Evolutionary conservation across 2,113 vertebrate species (phyloP).

Genomic region (Climacteris rufus): DNA sequence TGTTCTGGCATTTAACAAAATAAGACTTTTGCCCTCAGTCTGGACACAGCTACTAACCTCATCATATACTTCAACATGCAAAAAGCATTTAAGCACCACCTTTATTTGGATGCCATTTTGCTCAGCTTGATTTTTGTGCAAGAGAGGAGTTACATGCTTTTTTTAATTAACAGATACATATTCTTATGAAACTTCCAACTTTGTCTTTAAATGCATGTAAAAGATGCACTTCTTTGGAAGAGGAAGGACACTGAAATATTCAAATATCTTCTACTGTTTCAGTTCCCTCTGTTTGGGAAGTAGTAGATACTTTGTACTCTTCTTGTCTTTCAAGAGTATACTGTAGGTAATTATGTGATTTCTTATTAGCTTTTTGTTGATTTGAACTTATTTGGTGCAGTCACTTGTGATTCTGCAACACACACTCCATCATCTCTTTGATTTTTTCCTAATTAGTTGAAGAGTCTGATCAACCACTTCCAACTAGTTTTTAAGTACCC

Average conservation of each 20-base stretch:
- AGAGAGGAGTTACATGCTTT: not conserved
- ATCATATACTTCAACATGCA: not conserved
- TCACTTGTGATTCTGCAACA: constrained; percentile 18
- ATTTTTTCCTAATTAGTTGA: constrained; percentile 51
- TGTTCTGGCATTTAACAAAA: not conserved
- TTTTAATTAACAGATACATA: not conserved
- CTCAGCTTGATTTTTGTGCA: not conserved
- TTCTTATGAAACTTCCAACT: not conserved
- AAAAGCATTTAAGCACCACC: not conserved
- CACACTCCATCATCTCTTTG: not conserved
- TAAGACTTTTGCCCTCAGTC: not conserved
- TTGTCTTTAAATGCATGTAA: not conserved
- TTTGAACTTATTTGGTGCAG: constrained; percentile 25
- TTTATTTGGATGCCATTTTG: not conserved
- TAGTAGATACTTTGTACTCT: not conserved
- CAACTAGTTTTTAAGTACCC: constrained; percentile 34
- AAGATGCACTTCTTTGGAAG: not conserved
- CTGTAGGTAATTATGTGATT: constrained; percentile 1
- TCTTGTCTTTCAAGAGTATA: not conserved
- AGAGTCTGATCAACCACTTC: constrained; percentile 46
- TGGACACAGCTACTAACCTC: not conserved
- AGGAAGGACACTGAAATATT: not conserved
- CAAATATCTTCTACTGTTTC: not conserved
- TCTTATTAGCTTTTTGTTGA: constrained; percentile 31
- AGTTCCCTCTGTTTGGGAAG: not conserved